Evolutionary conservation across 2,888 invertebrate genomes (phyloP).

Genomic region (Pogonocherus hispidulus): DNA sequence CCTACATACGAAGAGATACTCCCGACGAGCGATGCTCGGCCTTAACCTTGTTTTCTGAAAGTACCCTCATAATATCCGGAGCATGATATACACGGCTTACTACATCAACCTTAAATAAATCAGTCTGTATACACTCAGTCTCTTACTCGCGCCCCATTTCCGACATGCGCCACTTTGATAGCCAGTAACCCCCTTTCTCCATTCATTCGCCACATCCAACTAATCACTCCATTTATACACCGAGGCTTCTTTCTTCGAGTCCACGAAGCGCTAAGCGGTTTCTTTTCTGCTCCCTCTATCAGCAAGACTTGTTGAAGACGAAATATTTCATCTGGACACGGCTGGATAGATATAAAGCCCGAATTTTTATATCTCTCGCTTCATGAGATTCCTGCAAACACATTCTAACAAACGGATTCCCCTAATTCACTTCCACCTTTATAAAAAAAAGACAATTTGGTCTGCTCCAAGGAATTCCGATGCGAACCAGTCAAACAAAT

Average conservation of each 20-base stretch:
- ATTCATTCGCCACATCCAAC: not conserved
- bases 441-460: not conserved
- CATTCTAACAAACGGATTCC: not conserved
- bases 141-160: not conserved
- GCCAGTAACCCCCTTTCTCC: not conserved
- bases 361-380: not conserved
- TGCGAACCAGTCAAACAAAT: not conserved
- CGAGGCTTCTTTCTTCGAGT: not conserved
- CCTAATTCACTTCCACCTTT: not conserved
- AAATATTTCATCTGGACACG: not conserved
- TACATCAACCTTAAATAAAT: too few relatives aligned
- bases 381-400: not conserved
- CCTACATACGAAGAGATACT: too few relatives aligned
- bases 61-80: too few relatives aligned
- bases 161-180: conserved; percentile 2
- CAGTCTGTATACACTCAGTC: too few relatives aligned
- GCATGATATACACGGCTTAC: too few relatives aligned
- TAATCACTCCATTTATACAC: conserved; percentile 5
- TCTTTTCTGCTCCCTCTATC: not conserved
- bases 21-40: too few relatives aligned
- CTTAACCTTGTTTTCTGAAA: too few relatives aligned
- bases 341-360: not conserved
- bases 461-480: not conserved
- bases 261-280: not conserved
- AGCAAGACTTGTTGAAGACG: not conserved